Evolutionary conservation across 2,888 invertebrate species (phyloP), one percentile per base, ranked within the genome.

Genomic region (Alsophila aescularia): DNA sequence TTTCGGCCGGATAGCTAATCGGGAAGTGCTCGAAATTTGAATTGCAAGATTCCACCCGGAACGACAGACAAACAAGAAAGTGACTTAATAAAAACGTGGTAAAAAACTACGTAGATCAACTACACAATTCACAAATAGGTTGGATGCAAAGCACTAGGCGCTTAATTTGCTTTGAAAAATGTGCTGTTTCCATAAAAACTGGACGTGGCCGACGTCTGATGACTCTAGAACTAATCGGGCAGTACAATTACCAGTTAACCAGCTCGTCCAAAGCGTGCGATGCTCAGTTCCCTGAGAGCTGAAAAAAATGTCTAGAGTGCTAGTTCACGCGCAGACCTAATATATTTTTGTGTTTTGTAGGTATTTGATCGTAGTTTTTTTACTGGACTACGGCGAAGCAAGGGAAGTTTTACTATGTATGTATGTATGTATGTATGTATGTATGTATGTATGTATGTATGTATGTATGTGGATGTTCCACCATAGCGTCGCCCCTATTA

Each of bases 171-270:
- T 14, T 58, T 59, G 56, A 64, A 64, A 70, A 62, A 56, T 64
- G 59, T 64, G 56, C 55, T 55, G 58, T 64, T 63, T 45, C 37
- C 32, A 48, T 61, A 50, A 50, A 50, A 50, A 40, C 35, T 39
- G 13, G 44, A 9, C 21, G 63, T 66, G 61, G 64, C 51, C 52
- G 56, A 49, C 62, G 76, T 69, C 62, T 73, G 69, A 70, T 74
- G 78, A 81, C 83, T 78, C 78, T 73, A 77, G 78, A 83, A 84
- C 83, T 77, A 85, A 85, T 84, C 83, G 83, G 81, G 41, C 79
- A 44, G 31, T 47, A 66, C 73, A 71, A 67, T 67, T 50, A 60
- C 66, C 58, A 63, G 42, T 52, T 44, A 52, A 61, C 65, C 24
- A 34, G 21, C 36, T 39, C 54, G 48, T 13, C 13, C 27, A 35